A percentile compares a stretch with the other conserved stretches of the same genome.
These are phyloP conservation scores for Deilephila porcellus DNA, from an alignment of 2,888 invertebrate species.

Conservation along the genomic window DNA sequence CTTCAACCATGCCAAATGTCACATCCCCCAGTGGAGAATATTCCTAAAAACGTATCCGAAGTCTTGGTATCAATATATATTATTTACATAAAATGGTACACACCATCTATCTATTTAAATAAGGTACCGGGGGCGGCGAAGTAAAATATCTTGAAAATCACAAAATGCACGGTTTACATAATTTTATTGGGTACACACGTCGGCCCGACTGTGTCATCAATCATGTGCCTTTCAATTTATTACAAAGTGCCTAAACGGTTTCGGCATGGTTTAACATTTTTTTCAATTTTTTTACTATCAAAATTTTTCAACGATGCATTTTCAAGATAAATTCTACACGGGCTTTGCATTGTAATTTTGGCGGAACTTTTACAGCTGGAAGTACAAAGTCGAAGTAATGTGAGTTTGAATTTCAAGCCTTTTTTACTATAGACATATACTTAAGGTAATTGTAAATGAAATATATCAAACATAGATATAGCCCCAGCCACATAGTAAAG, in stretches of 20 bases:
- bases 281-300: conserved; percentile 5
- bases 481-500: too few species aligned
- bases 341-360: conserved; percentile 11
- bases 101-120: too few species aligned
- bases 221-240: conserved; percentile 25
- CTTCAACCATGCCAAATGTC: too few species aligned
- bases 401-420: too few species aligned
- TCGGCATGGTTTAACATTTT: conserved; percentile 16
- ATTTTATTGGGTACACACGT: conserved; percentile 27
- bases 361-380: background rate
- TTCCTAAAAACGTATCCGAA: background rate
- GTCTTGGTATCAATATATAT: too few species aligned
- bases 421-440: too few species aligned
- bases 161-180: conserved; percentile 23
- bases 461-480: too few species aligned
- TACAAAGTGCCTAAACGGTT: conserved; percentile 27
- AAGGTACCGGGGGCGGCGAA: background rate
- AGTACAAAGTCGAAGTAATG: background rate
- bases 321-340: conserved; percentile 19
- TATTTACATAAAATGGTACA: too few species aligned
- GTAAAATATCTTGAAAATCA: conserved; percentile 24
- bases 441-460: too few species aligned
- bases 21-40: too few species aligned
- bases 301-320: conserved; percentile 12
- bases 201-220: conserved; percentile 19